Evolutionary conservation across 2,797 vertebrate genomes (phyloP), one percentile per base, ranked within the genome.

Genomic region (Falco cherrug): DNA sequence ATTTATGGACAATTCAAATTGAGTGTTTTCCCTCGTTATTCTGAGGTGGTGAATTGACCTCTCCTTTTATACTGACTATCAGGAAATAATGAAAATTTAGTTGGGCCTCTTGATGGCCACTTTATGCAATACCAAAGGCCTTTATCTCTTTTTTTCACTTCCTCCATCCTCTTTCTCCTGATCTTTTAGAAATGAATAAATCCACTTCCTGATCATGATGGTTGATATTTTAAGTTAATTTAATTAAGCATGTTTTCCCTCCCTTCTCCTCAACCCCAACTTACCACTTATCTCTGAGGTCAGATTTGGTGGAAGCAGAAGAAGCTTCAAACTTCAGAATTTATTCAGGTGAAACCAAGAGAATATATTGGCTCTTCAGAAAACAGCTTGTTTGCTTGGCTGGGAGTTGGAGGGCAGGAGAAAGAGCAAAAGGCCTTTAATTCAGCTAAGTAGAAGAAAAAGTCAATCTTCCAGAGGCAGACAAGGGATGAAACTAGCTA

Each of bases 191-290:
- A 80, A 94, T 85, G 1, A 35, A 93, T 90, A 95, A 95, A 96
- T 48, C 26, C 63, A 76, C 57, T 45, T 90, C 63, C 64, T 92
- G 53, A 94, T 87, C 48, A 25, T 41, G 59, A 51, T 47, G 85
- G 64, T 43, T 92, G 83, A 93, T 94, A 75, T 96, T 95, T 95
- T 43, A 80, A 96, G 64, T 80, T 95, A 50, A 88, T 94, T 93
- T 97, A 95, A 96, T 94, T 93, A 93, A 90, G 53, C 60, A 9
- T 75, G 21, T 93, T 96, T 96, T 85, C 90, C 74, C 57, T 96
- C 12, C 13, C 37, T 87, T 97, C 35, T 84, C 33, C 41, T 92
- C 6, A 21, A 76, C 79, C 70, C 37, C 77, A 87, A 37, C 18
- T 71, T 93, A 35, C 29, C 57, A 43, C 73, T 96, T 90, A 59